Evolutionary conservation across 2,797 vertebrate genomes (phyloP), one percentile per base, ranked within the genome.

Genomic region (Gobio occitaniae): DNA sequence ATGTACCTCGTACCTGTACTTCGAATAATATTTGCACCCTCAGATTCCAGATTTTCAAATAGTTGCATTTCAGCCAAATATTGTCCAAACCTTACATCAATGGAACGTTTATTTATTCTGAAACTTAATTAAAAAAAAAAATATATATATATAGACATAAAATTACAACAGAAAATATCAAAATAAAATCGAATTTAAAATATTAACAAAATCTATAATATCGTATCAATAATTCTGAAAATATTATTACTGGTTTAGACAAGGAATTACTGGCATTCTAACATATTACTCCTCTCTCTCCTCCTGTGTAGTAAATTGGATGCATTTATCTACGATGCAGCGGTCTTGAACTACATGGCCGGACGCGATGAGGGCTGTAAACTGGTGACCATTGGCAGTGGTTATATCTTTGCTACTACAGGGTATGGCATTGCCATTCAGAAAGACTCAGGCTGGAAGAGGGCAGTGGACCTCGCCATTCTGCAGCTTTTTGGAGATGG

Each of bases 401-500:
- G 98, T 44, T 90, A 90, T 76, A 90, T 90, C 80, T 99, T 99
- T 80, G 98, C 98, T 78, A 97, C 98, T 88, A 99, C 98, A 0
- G 98, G 98, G 68, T 99, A 99, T 36, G 98, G 98, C 87, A 99
- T 99, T 80, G 98, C 98, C 89, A 99, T 99, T 92, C 98, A 99
- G 87, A 99, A 99, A 92, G 97, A 97, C 91, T 98, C 98, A 0
- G 97, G 97, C 84, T 99, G 98, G 98, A 99, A 99, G 87, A 86
- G 89, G 56, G 82, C 87, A 21, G 89, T 90, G 71, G 89, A 90
- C 63, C 89, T 90, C 4, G 89, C 89, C 80, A 90, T 90, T 86
- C 82, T 90, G 41, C 87, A 88, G 82, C 72, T 90, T 29, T 90
- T 90, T 76, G 89, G 89, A 83, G 89, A 90, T 72, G 89, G 89